phyloP scores from a whole-genome alignment of 2,888 invertebrate species.

The Heteromyza rotundicornis region DNA sequence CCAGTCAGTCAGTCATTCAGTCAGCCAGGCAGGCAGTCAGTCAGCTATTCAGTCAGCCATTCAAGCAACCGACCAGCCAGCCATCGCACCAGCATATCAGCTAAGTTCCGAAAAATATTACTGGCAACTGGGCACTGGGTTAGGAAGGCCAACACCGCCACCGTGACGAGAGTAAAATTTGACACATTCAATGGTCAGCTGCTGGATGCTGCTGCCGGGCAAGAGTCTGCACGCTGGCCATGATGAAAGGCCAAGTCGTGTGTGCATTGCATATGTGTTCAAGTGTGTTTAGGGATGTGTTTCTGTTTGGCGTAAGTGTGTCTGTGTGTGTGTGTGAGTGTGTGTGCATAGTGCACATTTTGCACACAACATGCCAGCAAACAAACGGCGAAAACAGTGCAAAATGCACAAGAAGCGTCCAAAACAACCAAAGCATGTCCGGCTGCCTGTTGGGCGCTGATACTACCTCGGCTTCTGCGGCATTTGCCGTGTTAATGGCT shows the following conservation, averaged over 20 bases:
- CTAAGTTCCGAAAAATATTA: conserved; percentile 21
- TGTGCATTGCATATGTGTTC: neutral
- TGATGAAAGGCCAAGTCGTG: neutral
- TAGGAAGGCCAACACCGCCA: conserved; percentile 11
- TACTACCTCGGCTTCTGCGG: neutral
- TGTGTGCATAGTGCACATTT: conserved; percentile 7
- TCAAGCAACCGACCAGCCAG: neutral
- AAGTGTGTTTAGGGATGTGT: too few relatives aligned
- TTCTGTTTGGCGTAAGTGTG: neutral
- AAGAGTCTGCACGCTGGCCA: neutral
- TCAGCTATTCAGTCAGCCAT: neutral
- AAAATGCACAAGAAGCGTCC: neutral
- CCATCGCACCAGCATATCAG: neutral
- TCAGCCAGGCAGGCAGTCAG: neutral
- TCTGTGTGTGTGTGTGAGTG: conserved; percentile 15
- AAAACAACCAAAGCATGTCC: neutral
- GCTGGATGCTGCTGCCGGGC: neutral
- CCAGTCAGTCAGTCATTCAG: neutral
- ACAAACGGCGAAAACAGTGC: neutral
- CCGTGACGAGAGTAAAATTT: conserved; percentile 19
- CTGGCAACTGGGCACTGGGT: conserved; percentile 7
- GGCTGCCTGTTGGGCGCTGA: neutral
- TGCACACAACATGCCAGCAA: conserved; percentile 1
- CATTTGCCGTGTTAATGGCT: conserved; percentile 22
- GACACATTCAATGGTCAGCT: conserved; percentile 17